phyloP scores from a whole-genome alignment of 2,797 vertebrate species.

The Enteromius radiatus region DNA sequence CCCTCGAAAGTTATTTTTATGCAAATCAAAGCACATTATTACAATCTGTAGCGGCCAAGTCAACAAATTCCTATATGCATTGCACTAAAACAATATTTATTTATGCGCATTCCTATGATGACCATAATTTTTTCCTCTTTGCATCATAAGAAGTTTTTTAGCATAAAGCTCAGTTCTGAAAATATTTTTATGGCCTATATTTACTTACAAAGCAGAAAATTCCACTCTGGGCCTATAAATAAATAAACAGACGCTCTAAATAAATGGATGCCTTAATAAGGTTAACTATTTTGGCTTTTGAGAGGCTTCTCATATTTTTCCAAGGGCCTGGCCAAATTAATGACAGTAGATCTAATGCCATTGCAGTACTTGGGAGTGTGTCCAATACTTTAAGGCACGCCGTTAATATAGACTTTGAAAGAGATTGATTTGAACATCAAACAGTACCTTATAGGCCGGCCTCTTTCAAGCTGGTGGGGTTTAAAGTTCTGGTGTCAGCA shows the following conservation, averaged over 20 bases:
- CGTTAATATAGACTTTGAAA: constrained; percentile 83
- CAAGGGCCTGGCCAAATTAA: constrained; percentile 76
- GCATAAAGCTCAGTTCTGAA: constrained; percentile 63
- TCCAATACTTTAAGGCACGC: constrained; percentile 85
- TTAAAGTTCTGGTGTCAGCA: constrained; percentile 73
- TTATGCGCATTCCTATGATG: constrained; percentile 73
- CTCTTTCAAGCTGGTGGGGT: constrained; percentile 70
- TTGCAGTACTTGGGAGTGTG: constrained; percentile 79
- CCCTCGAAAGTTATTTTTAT: constrained; percentile 10
- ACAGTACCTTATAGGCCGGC: constrained; percentile 74
- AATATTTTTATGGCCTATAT: constrained; percentile 78
- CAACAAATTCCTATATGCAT: constrained; percentile 67
- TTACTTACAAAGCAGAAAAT: constrained; percentile 73
- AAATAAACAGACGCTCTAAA: constrained; percentile 68
- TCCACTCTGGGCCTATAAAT: constrained; percentile 63
- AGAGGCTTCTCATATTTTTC: constrained; percentile 72
- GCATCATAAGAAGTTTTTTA: constrained; percentile 81
- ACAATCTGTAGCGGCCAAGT: background rate
- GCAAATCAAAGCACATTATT: background rate
- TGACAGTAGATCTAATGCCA: constrained; percentile 79
- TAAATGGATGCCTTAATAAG: constrained; percentile 78
- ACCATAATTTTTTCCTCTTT: constrained; percentile 76
- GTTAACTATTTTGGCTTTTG: constrained; percentile 74
- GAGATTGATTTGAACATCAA: constrained; percentile 85
- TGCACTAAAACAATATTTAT: constrained; percentile 70